Evolutionary conservation across 1,140 invertebrate species (phyloP).

Genomic region (Helicoverpa zea): DNA sequence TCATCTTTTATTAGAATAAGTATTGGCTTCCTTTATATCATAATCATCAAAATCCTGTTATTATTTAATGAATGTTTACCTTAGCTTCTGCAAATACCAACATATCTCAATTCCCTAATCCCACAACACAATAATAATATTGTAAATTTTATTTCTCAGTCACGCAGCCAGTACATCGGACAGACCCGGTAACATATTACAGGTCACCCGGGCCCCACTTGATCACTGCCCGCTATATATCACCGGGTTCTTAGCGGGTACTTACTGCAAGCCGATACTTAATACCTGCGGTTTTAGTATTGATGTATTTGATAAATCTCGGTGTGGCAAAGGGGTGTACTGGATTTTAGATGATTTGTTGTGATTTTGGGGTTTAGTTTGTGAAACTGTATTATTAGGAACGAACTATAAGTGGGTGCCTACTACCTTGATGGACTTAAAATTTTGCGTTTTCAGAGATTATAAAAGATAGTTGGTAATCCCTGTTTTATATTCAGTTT

Average conservation of each 20-base stretch:
- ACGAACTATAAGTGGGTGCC: no score
- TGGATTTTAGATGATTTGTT: no score
- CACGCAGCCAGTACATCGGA: conserved; percentile 2
- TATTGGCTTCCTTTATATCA: no score
- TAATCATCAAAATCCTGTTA: no score
- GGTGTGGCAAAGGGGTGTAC: no score
- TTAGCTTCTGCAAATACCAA: not conserved
- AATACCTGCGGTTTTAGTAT: conserved; percentile 28
- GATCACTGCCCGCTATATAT: conserved; percentile 42
- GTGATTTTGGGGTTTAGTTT: not conserved
- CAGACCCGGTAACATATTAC: conserved; percentile 33
- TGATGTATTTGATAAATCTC: conserved; percentile 20
- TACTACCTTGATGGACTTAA: no score
- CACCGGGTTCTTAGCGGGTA: conserved; percentile 26
- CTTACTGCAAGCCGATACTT: conserved; percentile 18
- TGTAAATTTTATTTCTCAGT: conserved; percentile 4
- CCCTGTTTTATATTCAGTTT: no score
- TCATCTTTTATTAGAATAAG: no score
- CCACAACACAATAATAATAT: not conserved
- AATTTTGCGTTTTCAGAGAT: no score
- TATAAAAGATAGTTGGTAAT: no score
- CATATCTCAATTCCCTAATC: not conserved
- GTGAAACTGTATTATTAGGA: no score
- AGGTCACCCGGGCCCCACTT: conserved; percentile 36
- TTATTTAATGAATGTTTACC: not conserved